These are phyloP conservation scores for Haemorhous mexicanus DNA, from an alignment of 2,113 vertebrate species.

Conservation along the genomic window DNA sequence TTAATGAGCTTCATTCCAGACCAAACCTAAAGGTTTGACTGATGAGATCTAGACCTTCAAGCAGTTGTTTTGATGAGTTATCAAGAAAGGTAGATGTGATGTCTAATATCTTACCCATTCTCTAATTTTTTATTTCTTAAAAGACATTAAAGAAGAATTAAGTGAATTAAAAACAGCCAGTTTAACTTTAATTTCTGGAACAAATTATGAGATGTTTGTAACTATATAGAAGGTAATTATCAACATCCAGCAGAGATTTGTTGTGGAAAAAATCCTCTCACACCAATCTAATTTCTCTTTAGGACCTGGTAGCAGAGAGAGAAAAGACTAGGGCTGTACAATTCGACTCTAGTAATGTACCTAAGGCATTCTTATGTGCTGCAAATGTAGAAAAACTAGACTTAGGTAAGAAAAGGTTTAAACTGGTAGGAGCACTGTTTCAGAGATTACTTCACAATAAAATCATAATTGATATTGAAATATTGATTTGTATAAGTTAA, in stretches of 20 bases:
- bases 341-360: rapidly evolving
- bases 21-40: not conserved
- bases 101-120: not conserved
- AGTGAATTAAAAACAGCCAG: not conserved
- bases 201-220: not conserved
- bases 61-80: not conserved
- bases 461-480: not conserved
- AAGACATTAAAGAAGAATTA: not conserved
- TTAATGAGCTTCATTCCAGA: not conserved
- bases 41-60: not conserved
- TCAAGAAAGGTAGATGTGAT: not conserved
- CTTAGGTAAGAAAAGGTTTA: not conserved
- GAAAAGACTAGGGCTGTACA: not conserved
- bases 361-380: rapidly evolving
- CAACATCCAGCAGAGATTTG: not conserved
- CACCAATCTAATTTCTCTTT: not conserved
- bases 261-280: not conserved
- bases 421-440: not conserved
- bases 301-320: not conserved
- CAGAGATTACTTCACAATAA: not conserved
- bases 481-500: not conserved
- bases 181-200: not conserved
- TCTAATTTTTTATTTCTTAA: not conserved
- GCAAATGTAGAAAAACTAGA: not conserved
- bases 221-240: not conserved